A percentile compares a stretch with the other conserved stretches of the same genome.
phyloP scores from a whole-genome alignment of 2,888 invertebrate genomes.

The Emesis castigata region DNA sequence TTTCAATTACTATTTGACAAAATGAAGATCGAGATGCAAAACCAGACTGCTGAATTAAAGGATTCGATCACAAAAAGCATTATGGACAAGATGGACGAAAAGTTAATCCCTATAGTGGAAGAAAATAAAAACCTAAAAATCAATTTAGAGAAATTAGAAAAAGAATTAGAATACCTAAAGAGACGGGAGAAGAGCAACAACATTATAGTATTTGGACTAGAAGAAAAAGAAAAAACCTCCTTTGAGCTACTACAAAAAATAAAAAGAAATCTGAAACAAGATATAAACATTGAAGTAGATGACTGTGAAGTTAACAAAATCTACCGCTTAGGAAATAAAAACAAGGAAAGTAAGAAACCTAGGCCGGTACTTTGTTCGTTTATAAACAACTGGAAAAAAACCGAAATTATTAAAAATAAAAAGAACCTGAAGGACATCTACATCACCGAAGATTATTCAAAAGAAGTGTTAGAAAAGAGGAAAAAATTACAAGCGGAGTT shows the following conservation, averaged over 20 bases:
- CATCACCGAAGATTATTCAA: constrained; percentile 58
- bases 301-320: constrained; percentile 61
- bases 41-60: constrained; percentile 40
- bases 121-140: constrained; percentile 21
- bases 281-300: constrained; percentile 57
- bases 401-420: constrained; percentile 54
- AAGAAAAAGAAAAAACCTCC: constrained; percentile 57
- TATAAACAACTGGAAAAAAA: constrained; percentile 52
- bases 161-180: constrained; percentile 32
- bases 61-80: constrained; percentile 54
- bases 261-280: constrained; percentile 42
- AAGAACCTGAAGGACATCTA: constrained; percentile 59
- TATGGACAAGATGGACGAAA: constrained; percentile 45
- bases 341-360: constrained; percentile 19
- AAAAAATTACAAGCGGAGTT: constrained; percentile 53
- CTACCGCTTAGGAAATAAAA: constrained; percentile 40
- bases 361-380: constrained; percentile 45
- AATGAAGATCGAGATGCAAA: constrained; percentile 24
- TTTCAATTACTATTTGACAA: constrained; percentile 35
- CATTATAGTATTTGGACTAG: constrained; percentile 47
- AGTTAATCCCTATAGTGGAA: constrained; percentile 49
- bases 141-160: constrained; percentile 11
- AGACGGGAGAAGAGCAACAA: constrained; percentile 37
- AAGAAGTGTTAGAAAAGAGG: constrained; percentile 63
- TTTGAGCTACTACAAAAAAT: constrained; percentile 47